Conservation (phyloP, 2,888 invertebrate genomes). For the Urechis unicinctus region DNA sequence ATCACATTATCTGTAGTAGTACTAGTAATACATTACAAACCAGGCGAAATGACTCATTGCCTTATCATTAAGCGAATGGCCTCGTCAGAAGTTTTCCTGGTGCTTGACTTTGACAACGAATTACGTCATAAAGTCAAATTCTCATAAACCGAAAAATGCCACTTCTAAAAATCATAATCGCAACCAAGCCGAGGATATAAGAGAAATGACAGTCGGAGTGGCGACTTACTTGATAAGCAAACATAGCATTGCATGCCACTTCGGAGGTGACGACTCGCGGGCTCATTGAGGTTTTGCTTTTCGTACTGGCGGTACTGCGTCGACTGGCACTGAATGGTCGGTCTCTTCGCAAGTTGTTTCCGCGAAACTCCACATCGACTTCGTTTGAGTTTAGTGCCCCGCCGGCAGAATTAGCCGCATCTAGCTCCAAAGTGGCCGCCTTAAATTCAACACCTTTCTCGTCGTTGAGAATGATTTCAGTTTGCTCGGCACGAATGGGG, state of each 20-base stretch:
- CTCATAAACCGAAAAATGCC: no score
- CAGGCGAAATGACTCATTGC: no score
- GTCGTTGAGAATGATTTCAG: no score
- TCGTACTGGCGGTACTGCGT: constrained; percentile 4
- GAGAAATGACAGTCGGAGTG: not conserved
- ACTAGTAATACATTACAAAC: no score
- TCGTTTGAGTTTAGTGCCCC: not conserved
- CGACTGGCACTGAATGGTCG: constrained; percentile 13
- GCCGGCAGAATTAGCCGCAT: not conserved
- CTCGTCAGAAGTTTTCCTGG: no score
- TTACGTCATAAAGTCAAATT: no score
- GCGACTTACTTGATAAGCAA: not conserved
- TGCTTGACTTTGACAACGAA: no score
- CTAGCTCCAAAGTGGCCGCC: not conserved
- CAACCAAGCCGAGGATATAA: no score
- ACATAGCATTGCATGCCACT: not conserved
- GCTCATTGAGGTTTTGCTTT: constrained; percentile 1
- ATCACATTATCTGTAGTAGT: no score
- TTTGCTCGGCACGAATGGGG: no score
- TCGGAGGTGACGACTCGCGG: not conserved
- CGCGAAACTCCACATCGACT: not conserved
- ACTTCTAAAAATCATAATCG: no score
- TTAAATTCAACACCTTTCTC: not conserved
- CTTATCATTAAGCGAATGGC: no score
- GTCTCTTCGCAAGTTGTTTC: constrained; percentile 2